Evolutionary conservation across 2,797 vertebrate species (phyloP).

Genomic region (Micropoecilia bifurca): DNA sequence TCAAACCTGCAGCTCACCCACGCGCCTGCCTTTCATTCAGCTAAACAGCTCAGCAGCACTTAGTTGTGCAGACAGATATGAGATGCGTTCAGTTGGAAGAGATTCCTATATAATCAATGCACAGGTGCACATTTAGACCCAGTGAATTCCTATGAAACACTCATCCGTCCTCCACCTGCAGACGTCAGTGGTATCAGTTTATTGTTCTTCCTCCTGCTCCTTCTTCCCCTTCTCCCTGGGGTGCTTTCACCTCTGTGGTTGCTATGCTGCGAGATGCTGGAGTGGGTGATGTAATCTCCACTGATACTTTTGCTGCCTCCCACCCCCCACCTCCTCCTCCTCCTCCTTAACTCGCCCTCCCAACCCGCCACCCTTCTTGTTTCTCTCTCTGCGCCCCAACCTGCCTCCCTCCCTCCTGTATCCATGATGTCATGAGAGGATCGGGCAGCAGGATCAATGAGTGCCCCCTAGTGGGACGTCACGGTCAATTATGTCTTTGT

Average conservation of each 20-base stretch:
- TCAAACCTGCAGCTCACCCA: constrained; percentile 60
- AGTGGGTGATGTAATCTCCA: constrained; percentile 87
- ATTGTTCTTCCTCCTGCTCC: constrained; percentile 58
- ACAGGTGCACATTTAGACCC: background rate
- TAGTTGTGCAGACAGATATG: background rate
- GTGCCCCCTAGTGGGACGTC: constrained; percentile 75
- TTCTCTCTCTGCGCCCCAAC: constrained; percentile 43
- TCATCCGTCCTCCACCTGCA: constrained; percentile 45
- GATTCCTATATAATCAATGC: background rate
- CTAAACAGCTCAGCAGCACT: background rate
- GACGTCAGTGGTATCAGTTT: constrained; percentile 52
- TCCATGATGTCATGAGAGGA: constrained; percentile 74
- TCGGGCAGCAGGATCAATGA: constrained; percentile 66
- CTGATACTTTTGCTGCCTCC: constrained; percentile 85
- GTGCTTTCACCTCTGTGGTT: constrained; percentile 82
- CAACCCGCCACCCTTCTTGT: constrained; percentile 18
- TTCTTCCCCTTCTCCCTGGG: constrained; percentile 63
- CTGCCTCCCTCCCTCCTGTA: constrained; percentile 48
- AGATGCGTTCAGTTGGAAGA: background rate
- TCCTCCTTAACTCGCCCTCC: background rate
- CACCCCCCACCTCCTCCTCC: background rate
- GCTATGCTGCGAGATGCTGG: constrained; percentile 78
- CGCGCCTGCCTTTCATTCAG: constrained; percentile 37
- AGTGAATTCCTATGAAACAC: constrained; percentile 11
- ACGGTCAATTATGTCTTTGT: constrained; percentile 71